These are phyloP conservation scores for Muscicapa striata DNA, from an alignment of 2,797 vertebrate genomes.

Conservation along the genomic window DNA sequence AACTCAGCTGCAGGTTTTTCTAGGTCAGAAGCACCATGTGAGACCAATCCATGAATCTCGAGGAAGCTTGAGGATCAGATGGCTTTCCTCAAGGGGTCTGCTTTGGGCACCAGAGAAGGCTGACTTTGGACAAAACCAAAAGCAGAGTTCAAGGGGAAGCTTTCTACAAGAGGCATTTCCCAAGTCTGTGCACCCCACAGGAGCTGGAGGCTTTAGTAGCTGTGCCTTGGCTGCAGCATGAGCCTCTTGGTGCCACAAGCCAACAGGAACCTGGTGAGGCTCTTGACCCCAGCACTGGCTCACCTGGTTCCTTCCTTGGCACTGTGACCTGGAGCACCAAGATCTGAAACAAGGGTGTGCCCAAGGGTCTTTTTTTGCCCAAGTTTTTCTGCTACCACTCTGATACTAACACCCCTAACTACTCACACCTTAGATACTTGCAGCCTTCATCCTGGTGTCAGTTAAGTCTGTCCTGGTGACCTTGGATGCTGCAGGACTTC, in stretches of 20 bases:
- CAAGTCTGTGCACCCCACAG: background rate
- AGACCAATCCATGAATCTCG: background rate
- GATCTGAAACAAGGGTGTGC: accelerated
- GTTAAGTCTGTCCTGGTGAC: background rate
- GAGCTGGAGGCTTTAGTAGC: background rate
- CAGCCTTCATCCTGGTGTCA: background rate
- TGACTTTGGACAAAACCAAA: background rate
- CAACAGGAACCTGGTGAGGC: background rate
- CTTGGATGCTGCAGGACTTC: background rate
- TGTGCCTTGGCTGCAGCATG: background rate
- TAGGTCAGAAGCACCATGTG: background rate
- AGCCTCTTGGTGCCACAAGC: background rate
- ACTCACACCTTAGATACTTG: background rate
- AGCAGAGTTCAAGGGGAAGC: background rate
- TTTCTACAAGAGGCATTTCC: background rate
- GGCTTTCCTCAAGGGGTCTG: background rate
- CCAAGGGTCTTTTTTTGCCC: background rate
- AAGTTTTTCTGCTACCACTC: background rate
- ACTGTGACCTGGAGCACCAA: background rate
- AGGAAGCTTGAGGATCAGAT: background rate
- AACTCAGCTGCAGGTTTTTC: background rate
- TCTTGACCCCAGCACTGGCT: background rate
- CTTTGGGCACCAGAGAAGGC: background rate
- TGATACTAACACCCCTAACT: background rate
- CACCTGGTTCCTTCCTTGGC: background rate